Base-by-base conservation (phyloP, 1,140 invertebrate genomes). In the Piezodorus guildinii region DNA sequence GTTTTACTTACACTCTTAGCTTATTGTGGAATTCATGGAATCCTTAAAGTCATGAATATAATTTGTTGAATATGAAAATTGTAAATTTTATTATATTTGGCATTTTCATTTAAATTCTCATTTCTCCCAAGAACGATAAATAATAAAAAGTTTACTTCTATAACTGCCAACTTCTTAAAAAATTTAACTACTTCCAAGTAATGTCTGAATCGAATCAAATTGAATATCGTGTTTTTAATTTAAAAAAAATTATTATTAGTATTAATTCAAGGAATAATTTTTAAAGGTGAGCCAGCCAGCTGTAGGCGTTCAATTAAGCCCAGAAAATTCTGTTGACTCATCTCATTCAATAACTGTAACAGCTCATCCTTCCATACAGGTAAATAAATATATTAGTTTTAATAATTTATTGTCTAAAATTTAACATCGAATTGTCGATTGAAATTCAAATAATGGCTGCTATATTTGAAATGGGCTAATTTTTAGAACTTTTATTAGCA, bases 321-420 rank as follows among this genome's bases (percentile, higher is more conserved):
- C 65, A 21, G 65, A 66, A 27, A 66, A 66, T 43, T 66, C 65
- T 14, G 65, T 66, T 15, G 65, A 66, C 58, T 62, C 65, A 17
- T 34, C 60, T n/a, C 65, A 62, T 27, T 66, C 65, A 17, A 66
- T 61, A 16, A 25, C 59, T 58, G 61, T 62, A 14, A 49, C 45
- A 30, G 23, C 60, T 17, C 43, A 45, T 17, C 23, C 43, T 14
- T 46, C 43, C n/a, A 46, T 49, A 4, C 60, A 62, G 43, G 45
- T 62, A 46, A 45, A 46, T 19, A 46, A 17, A 58, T 58, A 27
- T 58, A 21, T 10, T 39, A 39, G 34, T 39, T 39, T 39, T 39
- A 10, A 39, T 12, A 1, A 39, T 39, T 39, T 39, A 39, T 12
- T 39, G 6, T 39, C 3, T 10, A 39, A 39, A 39, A 39, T 39